These are phyloP conservation scores for Sebastes dallii DNA, from an alignment of 2,797 vertebrate species.

Conservation along the genomic window DNA sequence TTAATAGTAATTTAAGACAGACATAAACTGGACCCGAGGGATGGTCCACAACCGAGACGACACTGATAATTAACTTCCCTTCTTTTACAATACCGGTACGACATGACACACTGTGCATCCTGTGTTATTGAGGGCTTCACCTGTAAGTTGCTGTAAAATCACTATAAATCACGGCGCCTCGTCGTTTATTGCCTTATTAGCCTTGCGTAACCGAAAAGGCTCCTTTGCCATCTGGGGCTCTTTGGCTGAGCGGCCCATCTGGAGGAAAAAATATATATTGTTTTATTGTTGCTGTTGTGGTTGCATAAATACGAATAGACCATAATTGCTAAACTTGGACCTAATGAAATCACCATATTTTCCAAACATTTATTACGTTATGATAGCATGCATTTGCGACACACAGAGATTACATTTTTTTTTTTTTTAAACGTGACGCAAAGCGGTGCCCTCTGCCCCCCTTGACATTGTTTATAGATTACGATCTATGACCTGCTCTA, in stretches of 20 bases:
- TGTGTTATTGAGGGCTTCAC: neutral
- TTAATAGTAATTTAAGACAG: neutral
- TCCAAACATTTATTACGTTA: neutral
- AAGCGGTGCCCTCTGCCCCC: neutral
- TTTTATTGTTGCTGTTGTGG: neutral
- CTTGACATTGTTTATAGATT: no score
- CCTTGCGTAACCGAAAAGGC: neutral
- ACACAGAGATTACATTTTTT: rapidly evolving
- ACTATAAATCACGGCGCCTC: no score
- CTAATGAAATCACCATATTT: neutral
- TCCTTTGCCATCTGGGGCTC: neutral
- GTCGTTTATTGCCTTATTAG: neutral
- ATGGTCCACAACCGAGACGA: neutral
- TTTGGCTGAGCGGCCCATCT: neutral
- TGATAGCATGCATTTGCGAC: neutral
- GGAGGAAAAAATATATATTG: neutral
- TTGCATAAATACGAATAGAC: neutral
- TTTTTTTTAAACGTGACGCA: no score
- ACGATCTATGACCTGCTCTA: no score
- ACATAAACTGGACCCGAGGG: neutral
- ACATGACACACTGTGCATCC: neutral
- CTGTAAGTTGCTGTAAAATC: neutral
- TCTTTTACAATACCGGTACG: neutral
- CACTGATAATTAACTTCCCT: neutral
- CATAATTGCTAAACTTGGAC: neutral